Evolutionary conservation across 2,888 invertebrate genomes (phyloP).

Genomic region (Smittia sp.): DNA sequence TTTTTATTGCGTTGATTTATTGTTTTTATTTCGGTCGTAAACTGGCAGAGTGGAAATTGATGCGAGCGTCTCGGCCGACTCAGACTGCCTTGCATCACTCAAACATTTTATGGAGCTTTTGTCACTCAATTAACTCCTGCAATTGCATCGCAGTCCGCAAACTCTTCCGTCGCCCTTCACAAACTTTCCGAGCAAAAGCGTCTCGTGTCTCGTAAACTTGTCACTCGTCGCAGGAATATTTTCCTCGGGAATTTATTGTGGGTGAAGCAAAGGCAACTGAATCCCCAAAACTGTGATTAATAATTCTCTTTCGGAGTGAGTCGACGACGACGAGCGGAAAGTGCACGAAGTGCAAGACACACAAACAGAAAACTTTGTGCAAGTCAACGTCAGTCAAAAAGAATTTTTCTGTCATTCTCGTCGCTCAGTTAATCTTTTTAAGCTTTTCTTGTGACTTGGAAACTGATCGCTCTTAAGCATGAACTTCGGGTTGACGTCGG

Average conservation of each 20-base stretch:
- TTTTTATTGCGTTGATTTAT: slow-evolving; percentile 39
- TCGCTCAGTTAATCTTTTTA: slow-evolving; percentile 27
- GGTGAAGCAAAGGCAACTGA: background rate
- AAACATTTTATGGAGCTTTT: slow-evolving; percentile 2
- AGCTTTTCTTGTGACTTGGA: background rate
- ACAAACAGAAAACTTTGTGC: slow-evolving; percentile 29
- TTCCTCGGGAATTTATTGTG: background rate
- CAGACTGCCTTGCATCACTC: background rate
- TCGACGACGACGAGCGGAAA: background rate
- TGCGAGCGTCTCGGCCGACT: background rate
- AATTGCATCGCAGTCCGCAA: too few relatives aligned
- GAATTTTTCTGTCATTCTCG: slow-evolving; percentile 34
- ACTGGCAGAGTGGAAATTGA: background rate
- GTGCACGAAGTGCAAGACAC: slow-evolving; percentile 19
- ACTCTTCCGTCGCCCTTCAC: background rate
- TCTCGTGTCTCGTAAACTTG: slow-evolving; percentile 36
- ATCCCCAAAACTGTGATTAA: slow-evolving; percentile 28
- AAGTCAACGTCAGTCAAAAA: slow-evolving; percentile 39
- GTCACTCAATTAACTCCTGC: background rate
- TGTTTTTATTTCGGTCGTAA: slow-evolving; percentile 5
- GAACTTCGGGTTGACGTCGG: too few relatives aligned
- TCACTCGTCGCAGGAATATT: background rate
- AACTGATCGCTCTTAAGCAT: background rate
- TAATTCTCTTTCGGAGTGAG: slow-evolving; percentile 31
- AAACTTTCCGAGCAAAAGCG: background rate